Percentiles rank a stretch among this genome's conserved stretches.
These are phyloP conservation scores for Heliconius sara DNA, from an alignment of 2,888 invertebrate species.

Conservation along the genomic window DNA sequence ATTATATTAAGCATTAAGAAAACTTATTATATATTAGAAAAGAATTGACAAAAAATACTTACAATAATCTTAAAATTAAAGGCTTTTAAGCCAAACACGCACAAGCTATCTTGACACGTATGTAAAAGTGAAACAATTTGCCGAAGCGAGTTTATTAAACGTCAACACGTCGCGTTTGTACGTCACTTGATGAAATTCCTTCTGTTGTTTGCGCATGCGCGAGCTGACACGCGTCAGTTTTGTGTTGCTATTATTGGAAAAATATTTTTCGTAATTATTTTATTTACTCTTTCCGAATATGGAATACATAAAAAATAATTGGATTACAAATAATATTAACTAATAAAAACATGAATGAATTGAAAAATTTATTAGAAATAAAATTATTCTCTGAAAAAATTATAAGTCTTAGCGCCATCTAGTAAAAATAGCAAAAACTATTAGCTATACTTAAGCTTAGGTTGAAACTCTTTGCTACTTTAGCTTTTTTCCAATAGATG, in stretches of 20 bases:
- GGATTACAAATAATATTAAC: no score
- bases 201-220: constrained; percentile 40
- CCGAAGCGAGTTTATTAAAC: constrained; percentile 51
- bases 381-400: no score
- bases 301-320: no score
- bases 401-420: not conserved
- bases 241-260: constrained; percentile 48
- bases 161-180: constrained; percentile 57
- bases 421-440: not conserved
- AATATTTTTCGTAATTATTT: not conserved
- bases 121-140: constrained; percentile 71
- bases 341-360: no score
- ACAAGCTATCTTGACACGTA: constrained; percentile 80
- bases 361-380: no score
- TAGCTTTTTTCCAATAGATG: not conserved
- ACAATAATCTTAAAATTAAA: constrained; percentile 79
- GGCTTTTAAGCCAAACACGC: constrained; percentile 75
- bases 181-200: constrained; percentile 47
- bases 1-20: constrained; percentile 32
- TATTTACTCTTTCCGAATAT: not conserved
- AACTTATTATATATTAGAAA: constrained; percentile 56
- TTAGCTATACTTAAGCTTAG: not conserved
- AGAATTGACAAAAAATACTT: constrained; percentile 59
- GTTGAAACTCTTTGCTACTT: not conserved
- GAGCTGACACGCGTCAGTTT: constrained; percentile 57